A percentile compares a stretch with the other conserved stretches of the same genome.
Conservation (phyloP, 2,113 vertebrate species). For the Cariama cristata region DNA sequence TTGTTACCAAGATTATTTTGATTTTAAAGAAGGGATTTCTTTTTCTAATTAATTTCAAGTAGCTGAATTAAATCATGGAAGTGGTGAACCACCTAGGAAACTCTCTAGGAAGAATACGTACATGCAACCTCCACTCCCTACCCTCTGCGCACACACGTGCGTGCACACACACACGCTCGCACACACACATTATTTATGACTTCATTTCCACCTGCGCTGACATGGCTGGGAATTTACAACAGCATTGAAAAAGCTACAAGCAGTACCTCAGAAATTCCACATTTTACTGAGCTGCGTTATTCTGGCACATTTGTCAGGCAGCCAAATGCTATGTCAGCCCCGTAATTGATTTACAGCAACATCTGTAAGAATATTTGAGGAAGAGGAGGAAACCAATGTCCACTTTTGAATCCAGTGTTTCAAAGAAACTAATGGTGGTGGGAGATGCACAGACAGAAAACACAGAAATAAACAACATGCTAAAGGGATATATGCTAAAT, state of each 20-base stretch:
- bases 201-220: constrained; percentile 84
- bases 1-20: not conserved
- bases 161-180: accelerated
- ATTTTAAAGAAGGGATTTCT: not conserved
- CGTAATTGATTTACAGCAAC: constrained; percentile 83
- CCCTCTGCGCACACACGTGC: accelerated
- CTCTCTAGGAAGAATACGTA: not conserved
- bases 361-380: constrained; percentile 72
- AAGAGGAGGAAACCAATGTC: constrained; percentile 49
- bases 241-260: constrained; percentile 81
- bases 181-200: constrained; percentile 69
- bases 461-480: not conserved
- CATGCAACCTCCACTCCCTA: not conserved
- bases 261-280: constrained; percentile 84
- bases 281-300: constrained; percentile 77
- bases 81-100: constrained; percentile 1
- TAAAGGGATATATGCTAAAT: not conserved
- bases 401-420: constrained; percentile 65
- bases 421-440: not conserved
- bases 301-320: constrained; percentile 83
- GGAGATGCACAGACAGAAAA: constrained; percentile 16
- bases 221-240: constrained; percentile 83
- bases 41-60: constrained; percentile 14
- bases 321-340: constrained; percentile 82
- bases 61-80: constrained; percentile 58